Evolutionary conservation across 2,888 invertebrate species (phyloP), one percentile per base, ranked within the genome.

Genomic region (Hirtodrosophila duncani): DNA sequence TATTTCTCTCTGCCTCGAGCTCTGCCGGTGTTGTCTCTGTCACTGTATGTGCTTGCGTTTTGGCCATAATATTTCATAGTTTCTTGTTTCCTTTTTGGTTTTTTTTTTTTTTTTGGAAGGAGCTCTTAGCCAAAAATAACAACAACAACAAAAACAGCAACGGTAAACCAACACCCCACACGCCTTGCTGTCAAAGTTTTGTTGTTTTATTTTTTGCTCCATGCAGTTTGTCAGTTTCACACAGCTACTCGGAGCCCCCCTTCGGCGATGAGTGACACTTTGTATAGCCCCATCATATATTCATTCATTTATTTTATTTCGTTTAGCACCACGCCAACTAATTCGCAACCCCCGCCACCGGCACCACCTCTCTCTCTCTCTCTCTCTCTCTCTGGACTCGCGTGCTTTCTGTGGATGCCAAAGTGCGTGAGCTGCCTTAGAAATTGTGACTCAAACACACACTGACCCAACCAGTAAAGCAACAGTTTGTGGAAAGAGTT

Each of bases 221-320:
- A 50, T 71, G 72, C 72, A 69, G 49, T 66, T 64, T 60, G 63
- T 60, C 64, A 59, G 39, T 49, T 53, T 29, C 61, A 52, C 61
- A 52, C 26, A 26, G 31, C 55, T 50, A 18, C 45, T 38, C 30
- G 29, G 61, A 21, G 45, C 41, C 61, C 48, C 53, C 36, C 38
- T 34, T n/a, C n/a, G 33, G 31, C 44, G 62, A 50, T 57, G 78
- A 62, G 64, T 77, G 72, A 72, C 78, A 77, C 50, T 64, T 53
- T 57, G 27, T 43, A 18, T 57, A 31, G 53, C 49, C 61, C 38
- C 43, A 38, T 62, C 52, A 63, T 59, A 68, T 59, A 64, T 58
- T 71, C 72, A 77, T 80, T 80, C 81, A 67, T 77, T 77, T 77
- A 72, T 77, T 62, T 77, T 68, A 65, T 70, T 77, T 63, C 74